Evolutionary conservation across 2,888 invertebrate genomes (phyloP).

Genomic region (Ametastegia equiseti): DNA sequence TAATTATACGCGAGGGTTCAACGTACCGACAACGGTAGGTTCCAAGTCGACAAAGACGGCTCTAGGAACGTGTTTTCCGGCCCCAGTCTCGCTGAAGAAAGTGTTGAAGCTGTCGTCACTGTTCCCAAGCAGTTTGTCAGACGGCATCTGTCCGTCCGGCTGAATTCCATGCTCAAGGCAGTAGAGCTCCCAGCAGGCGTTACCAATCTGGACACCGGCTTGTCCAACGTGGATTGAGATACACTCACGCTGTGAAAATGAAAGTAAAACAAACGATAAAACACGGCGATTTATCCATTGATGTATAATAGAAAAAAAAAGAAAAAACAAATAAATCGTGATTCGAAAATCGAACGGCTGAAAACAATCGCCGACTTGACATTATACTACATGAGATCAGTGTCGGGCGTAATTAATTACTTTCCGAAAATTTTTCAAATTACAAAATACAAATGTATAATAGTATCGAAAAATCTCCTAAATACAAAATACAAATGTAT

Average conservation of each 20-base stretch:
- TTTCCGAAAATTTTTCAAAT: too few relatives aligned
- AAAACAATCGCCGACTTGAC: too few relatives aligned
- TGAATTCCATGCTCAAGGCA: slow-evolving; percentile 94
- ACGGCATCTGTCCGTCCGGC: slow-evolving; percentile 96
- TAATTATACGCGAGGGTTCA: background rate
- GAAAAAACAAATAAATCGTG: too few relatives aligned
- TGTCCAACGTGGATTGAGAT: slow-evolving; percentile 89
- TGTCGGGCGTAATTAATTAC: too few relatives aligned
- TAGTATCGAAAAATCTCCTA: too few relatives aligned
- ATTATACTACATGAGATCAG: too few relatives aligned
- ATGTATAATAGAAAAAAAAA: background rate
- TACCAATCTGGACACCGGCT: slow-evolving; percentile 93
- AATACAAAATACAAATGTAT: too few relatives aligned
- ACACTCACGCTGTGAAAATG: slow-evolving; percentile 83
- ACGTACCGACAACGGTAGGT: slow-evolving; percentile 91
- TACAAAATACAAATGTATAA: too few relatives aligned
- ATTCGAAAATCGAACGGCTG: too few relatives aligned
- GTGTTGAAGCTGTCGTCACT: slow-evolving; percentile 97
- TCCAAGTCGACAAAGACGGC: slow-evolving; percentile 97
- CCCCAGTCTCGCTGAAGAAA: slow-evolving; percentile 95
- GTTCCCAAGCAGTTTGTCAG: slow-evolving; percentile 93
- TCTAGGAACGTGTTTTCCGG: slow-evolving; percentile 96
- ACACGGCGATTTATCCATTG: background rate
- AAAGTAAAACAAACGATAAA: background rate
- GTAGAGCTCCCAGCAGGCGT: slow-evolving; percentile 93